Conservation (phyloP, 2,797 vertebrate genomes). For the Neoniphon sammara region DNA sequence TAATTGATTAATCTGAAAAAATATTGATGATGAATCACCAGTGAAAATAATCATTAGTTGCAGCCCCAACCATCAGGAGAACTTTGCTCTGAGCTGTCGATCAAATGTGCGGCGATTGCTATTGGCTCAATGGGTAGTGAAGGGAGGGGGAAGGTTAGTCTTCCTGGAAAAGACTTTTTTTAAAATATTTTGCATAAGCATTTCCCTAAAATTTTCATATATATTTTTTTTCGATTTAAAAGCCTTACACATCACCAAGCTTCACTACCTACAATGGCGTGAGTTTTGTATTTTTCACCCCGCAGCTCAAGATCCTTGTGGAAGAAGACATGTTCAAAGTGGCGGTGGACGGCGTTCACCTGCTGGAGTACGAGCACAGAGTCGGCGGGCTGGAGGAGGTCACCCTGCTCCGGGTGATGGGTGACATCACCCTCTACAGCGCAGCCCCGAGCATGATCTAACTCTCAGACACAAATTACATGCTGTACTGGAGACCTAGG, state of each 20-base stretch:
- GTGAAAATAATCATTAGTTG: too few relatives aligned
- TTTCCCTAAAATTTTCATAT: neutral
- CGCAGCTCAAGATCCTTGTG: slow-evolving; percentile 91
- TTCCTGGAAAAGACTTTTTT: too few relatives aligned
- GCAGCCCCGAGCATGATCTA: slow-evolving; percentile 84
- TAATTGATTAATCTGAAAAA: too few relatives aligned
- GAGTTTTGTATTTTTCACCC: neutral
- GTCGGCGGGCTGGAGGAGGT: slow-evolving; percentile 85
- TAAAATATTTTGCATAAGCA: neutral
- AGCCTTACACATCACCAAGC: neutral
- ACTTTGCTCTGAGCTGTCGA: neutral
- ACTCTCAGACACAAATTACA: slow-evolving; percentile 21
- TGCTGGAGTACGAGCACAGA: slow-evolving; percentile 91
- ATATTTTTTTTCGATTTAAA: neutral
- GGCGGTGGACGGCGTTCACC: slow-evolving; percentile 87
- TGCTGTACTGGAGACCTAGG: slow-evolving; percentile 4
- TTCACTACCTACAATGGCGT: neutral
- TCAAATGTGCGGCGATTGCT: neutral
- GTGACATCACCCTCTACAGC: slow-evolving; percentile 87
- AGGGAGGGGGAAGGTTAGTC: neutral
- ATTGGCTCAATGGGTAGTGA: neutral
- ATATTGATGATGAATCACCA: too few relatives aligned
- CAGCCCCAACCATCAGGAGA: too few relatives aligned
- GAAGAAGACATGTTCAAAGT: slow-evolving; percentile 90
- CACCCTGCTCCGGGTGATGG: slow-evolving; percentile 82